Base-by-base conservation (phyloP, 2,888 invertebrate species). In the Oxyscelio sp. region DNA sequence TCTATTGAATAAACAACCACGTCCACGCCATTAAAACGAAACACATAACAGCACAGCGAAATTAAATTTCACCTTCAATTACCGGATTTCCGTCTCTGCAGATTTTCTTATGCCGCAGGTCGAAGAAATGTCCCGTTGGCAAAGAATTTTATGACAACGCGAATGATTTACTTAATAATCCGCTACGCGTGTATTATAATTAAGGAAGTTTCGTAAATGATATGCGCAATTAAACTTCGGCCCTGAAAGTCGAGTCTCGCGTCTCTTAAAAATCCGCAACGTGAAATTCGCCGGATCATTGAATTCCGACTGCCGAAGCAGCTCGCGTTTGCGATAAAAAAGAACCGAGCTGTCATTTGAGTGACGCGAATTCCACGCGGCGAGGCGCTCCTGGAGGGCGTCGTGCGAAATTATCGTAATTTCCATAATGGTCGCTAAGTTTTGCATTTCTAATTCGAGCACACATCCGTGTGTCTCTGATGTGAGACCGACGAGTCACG, bases 401-500 rank as follows among this genome's bases (percentile, higher is more conserved):
- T 78, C 73, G 58, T 52, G 73, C 65, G 34, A 79, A 79, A 83
- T 79, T 68, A 83, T 83, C 70, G 65, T 65, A 79, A 79, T 83
- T 79, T 83, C 50, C 63, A 71, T 83, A 83, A 83, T 83, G 74
- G 79, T 83, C 83, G 79, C 59, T 52, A 65, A 77, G 81, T 87
- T 87, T 87, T 88, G 87, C 87, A 87, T 88, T 85, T 85, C 83
- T 87, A 87, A 87, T 88, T 83, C 85, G 73, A 59, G 77, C 61
- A 48, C 31, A 65, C 74, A 79, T 83, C 83, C 83, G 74, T 43
- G 74, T 79, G 78, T 83, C 73, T 83, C 74, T 83, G 74, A 79
- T 54, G 56, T 61, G 73, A 63, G 43, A 78, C 78, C 77, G 83
- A 63, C 66, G 56, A 73, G 73, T 71, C 77, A 58, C 65, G 65